Evolutionary conservation across 2,888 invertebrate genomes (phyloP).

Genomic region (Eristalis intricaria): DNA sequence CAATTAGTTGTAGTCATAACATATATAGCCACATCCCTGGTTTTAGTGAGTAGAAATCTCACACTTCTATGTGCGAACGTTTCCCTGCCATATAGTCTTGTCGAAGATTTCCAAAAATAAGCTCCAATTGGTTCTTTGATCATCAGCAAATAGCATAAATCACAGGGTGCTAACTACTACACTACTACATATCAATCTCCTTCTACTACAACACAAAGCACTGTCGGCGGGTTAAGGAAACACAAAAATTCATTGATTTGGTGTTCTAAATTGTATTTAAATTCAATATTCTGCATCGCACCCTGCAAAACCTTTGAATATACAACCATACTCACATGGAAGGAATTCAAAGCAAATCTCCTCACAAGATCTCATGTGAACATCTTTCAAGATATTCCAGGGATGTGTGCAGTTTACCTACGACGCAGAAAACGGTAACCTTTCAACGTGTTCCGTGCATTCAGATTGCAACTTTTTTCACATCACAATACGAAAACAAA

Average conservation of each 20-base stretch:
- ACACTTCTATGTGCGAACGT: no score
- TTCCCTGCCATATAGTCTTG: no score
- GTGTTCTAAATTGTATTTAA: not conserved
- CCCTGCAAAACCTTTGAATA: not conserved
- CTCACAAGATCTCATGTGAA: not conserved
- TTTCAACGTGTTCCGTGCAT: not conserved
- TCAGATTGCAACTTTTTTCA: not conserved
- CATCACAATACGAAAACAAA: slow-evolving; percentile 29
- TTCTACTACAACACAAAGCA: no score
- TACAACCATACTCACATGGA: not conserved
- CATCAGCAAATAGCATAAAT: no score
- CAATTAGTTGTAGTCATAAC: no score
- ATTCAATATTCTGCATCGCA: not conserved
- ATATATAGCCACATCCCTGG: no score
- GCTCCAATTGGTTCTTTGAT: no score
- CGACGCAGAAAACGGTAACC: not conserved
- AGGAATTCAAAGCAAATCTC: not conserved
- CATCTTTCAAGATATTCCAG: not conserved
- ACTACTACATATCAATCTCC: no score
- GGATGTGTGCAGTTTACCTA: not conserved
- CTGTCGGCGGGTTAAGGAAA: no score
- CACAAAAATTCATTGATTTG: not conserved
- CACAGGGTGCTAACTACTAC: no score
- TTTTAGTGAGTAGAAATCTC: no score
- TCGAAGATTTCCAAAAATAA: no score